Conservation (phyloP, 1,140 invertebrate species). For the Hydropsyche tenuis region DNA sequence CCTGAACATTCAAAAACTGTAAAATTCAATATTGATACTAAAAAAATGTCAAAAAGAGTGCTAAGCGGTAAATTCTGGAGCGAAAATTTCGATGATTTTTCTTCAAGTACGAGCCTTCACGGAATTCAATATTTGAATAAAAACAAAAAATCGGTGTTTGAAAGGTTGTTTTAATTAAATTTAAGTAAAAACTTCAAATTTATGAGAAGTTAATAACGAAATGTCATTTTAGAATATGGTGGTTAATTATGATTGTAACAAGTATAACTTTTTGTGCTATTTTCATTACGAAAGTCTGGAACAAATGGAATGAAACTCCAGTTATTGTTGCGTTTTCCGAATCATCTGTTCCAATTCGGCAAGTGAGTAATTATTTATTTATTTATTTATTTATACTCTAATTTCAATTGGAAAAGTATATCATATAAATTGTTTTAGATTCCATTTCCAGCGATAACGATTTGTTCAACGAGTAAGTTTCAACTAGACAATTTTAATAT, state of each 20-base stretch:
- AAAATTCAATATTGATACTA: too few relatives aligned
- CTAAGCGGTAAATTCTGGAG: too few relatives aligned
- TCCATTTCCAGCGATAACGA: constrained; percentile 67
- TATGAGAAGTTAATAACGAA: neutral
- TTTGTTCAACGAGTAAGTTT: constrained; percentile 66
- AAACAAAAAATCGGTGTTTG: neutral
- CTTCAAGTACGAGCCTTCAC: constrained; percentile 12
- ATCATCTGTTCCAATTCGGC: constrained; percentile 67
- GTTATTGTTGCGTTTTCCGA: constrained; percentile 66
- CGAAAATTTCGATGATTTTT: constrained; percentile 19
- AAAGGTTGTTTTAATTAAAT: neutral
- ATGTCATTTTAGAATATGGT: constrained; percentile 18
- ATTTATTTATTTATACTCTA: too few relatives aligned
- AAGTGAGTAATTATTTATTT: constrained; percentile 53
- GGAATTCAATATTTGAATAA: constrained; percentile 18
- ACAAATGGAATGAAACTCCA: constrained; percentile 61
- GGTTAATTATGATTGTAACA: constrained; percentile 20
- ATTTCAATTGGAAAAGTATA: too few relatives aligned
- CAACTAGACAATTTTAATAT: constrained; percentile 63
- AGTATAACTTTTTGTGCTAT: constrained; percentile 43
- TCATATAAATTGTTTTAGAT: constrained; percentile 53
- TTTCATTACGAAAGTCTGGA: constrained; percentile 60
- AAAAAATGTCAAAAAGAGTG: too few relatives aligned
- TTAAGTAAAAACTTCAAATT: too few relatives aligned
- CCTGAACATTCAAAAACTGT: too few relatives aligned